A percentile compares a stretch with the other conserved stretches of the same genome.
These are phyloP conservation scores for Crotalus adamanteus DNA, from an alignment of 2,797 vertebrate genomes.

Conservation along the genomic window DNA sequence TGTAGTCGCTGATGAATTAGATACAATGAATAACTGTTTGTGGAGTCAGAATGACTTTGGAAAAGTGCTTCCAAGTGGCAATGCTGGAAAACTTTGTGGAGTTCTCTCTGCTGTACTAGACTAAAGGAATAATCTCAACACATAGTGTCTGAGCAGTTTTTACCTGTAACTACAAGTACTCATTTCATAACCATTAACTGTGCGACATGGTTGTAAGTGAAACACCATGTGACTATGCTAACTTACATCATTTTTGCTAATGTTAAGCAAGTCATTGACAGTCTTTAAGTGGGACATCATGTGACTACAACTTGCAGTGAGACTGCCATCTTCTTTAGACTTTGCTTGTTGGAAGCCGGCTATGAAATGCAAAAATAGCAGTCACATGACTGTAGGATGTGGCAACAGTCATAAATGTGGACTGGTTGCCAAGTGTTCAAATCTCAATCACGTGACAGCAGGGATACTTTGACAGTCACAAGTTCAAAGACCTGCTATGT, in stretches of 20 bases:
- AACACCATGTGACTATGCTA: neutral
- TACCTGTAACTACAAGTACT: neutral
- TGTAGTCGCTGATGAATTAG: neutral
- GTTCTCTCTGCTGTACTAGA: neutral
- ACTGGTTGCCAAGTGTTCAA: neutral
- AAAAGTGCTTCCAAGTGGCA: neutral
- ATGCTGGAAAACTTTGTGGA: neutral
- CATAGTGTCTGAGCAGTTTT: neutral
- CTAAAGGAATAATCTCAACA: neutral
- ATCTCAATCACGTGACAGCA: neutral
- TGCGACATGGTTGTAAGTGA: neutral
- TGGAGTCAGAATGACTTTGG: neutral
- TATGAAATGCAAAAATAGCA: neutral
- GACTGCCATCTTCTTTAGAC: neutral
- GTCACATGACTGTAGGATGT: neutral
- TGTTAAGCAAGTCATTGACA: neutral
- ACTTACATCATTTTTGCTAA: neutral
- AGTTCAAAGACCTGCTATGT: neutral
- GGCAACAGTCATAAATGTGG: neutral
- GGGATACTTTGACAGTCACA: neutral
- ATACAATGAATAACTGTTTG: no score
- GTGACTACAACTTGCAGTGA: neutral
- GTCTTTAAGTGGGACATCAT: neutral
- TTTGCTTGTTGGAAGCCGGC: neutral
- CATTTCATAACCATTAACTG: neutral